A percentile compares a stretch with the other conserved stretches of the same genome.
These are phyloP conservation scores for Neolamprologus sp. DNA, from an alignment of 2,113 vertebrate genomes.

Conservation along the genomic window DNA sequence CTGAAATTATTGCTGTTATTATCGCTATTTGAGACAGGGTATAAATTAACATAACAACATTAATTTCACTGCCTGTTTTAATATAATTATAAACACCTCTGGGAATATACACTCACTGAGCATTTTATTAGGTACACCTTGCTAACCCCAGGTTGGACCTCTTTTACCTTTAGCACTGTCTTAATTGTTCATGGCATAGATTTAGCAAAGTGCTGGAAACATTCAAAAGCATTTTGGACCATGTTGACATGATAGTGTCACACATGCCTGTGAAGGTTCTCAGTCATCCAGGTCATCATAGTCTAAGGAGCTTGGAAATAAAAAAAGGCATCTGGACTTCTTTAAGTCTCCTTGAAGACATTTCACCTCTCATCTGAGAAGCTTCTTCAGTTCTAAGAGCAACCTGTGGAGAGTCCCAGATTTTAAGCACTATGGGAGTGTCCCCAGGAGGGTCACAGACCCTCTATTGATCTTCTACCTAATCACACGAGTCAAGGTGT, in stretches of 20 bases:
- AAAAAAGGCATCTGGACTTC: not conserved
- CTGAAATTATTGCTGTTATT: not conserved
- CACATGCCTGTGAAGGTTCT: not conserved
- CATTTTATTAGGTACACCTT: not conserved
- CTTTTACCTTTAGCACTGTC: not conserved
- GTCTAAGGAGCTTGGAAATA: not conserved
- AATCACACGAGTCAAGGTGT: not conserved
- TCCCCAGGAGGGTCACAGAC: not conserved
- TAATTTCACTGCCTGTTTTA: not conserved
- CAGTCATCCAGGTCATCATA: not conserved
- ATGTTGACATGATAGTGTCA: not conserved
- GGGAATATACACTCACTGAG: not conserved
- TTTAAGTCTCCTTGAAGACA: not conserved
- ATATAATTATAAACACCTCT: not conserved
- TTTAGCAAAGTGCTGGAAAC: not conserved
- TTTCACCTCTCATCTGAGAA: not conserved
- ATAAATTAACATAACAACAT: not conserved
- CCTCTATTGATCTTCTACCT: not conserved
- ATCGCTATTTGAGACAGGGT: not conserved
- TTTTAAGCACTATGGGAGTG: not conserved
- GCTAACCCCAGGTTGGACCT: not conserved
- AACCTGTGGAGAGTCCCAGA: not conserved
- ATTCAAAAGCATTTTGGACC: not conserved
- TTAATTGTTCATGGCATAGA: not conserved
- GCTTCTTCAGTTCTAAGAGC: not conserved